Base-by-base conservation (phyloP, 2,797 vertebrate species). In the Sebastes itinus region DNA sequence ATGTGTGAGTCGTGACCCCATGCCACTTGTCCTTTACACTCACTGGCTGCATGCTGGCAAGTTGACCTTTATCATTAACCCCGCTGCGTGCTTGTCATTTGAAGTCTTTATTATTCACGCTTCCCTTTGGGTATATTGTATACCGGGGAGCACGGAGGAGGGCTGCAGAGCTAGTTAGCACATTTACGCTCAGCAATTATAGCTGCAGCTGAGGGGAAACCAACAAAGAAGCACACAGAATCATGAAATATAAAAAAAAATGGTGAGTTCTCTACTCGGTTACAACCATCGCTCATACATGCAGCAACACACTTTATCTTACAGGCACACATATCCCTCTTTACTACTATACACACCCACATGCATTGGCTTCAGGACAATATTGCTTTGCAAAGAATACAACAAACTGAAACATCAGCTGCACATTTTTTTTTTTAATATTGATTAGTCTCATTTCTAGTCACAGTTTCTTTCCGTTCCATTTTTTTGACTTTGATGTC, bases 61-160 rank as follows among this genome's bases (percentile, higher is more conserved):
- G 75, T 75, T 95, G 95, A 96, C 95, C 95, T 96, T 96, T 94
- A 94, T 93, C 93, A 96, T 96, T 96, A 96, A 96, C 95, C 95
- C 95, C 62, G 91, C 95, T 94, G 94, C 79, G 93, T 93, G 93
- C 83, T 86, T 95, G 94, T 94, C 93, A 94, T 96, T 95, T 95
- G 92, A 95, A 94, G 94, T 94, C 90, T 94, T 95, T 92, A 96
- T 95, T 94, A 94, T 95, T 94, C 92, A 91, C 79, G 35, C 85
- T 83, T 91, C 87, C 92, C 82, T 90, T 92, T 85, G 89, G 92
- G 89, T 80, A 84, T 91, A 84, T 89, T 88, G 83, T 88, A 85
- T 90, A 89, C 79, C 35, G 7, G 79, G 78, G 74, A 84, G 81
- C 70, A 66, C 8, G 28, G 72, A 75, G 80, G 61, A 79, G 72